These are phyloP conservation scores for Ptiloglossa arizonensis DNA, from an alignment of 1,140 invertebrate genomes.

Conservation along the genomic window DNA sequence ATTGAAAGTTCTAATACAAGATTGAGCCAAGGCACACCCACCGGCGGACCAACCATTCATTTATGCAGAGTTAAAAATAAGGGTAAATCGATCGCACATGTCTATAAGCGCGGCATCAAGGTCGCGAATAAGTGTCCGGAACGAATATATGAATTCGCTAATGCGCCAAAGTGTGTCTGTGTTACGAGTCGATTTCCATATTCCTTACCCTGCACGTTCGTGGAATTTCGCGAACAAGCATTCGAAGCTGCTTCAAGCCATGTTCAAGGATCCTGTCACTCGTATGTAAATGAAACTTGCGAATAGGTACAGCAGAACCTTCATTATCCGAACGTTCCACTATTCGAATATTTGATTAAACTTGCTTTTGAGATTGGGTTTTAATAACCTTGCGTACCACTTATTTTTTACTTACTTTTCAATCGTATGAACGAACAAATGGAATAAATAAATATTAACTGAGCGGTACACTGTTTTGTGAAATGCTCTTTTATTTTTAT, in stretches of 20 bases:
- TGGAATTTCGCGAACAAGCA: background rate
- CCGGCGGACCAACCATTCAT: conserved; percentile 52
- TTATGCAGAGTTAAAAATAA: conserved; percentile 69
- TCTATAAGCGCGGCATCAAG: conserved; percentile 60
- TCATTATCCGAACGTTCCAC: too few relatives aligned
- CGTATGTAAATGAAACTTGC: background rate
- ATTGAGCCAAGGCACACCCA: conserved; percentile 24
- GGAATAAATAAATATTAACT: too few relatives aligned
- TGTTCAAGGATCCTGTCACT: background rate
- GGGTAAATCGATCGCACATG: conserved; percentile 57
- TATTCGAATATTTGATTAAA: too few relatives aligned
- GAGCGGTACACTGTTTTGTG: too few relatives aligned
- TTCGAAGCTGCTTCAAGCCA: background rate
- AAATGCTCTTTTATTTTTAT: too few relatives aligned
- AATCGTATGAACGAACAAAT: too few relatives aligned
- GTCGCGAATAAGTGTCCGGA: conserved; percentile 41
- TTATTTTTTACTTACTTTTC: too few relatives aligned
- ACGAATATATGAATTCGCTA: conserved; percentile 42
- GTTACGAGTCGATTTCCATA: conserved; percentile 20
- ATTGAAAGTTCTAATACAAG: conserved; percentile 2
- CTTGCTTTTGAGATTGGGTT: too few relatives aligned
- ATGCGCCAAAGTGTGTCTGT: conserved; percentile 14
- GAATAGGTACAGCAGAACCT: too few relatives aligned
- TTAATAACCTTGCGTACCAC: too few relatives aligned
- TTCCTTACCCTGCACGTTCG: background rate